Evolutionary conservation across 1,140 invertebrate species (phyloP).

Genomic region (Periplaneta americana): DNA sequence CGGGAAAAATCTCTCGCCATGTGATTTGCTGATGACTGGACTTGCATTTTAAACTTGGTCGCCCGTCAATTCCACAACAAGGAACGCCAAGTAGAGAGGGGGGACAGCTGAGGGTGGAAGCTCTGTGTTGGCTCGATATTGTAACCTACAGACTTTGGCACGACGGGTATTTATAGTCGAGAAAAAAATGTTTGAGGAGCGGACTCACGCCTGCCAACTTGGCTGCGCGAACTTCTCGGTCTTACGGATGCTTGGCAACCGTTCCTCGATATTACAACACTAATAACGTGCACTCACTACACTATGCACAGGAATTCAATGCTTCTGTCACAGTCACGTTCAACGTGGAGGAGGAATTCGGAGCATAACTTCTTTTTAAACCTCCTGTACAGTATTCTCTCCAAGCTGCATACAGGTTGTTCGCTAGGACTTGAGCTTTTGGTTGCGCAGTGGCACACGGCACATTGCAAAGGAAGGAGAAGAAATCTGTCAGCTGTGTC

Average conservation of each 20-base stretch:
- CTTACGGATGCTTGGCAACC: neutral
- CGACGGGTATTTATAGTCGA: neutral
- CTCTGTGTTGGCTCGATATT: neutral
- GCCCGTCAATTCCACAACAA: neutral
- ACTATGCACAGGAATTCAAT: neutral
- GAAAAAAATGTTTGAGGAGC: neutral
- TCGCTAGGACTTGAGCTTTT: no score
- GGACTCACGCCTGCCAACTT: neutral
- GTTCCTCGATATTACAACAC: neutral
- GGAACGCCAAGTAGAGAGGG: no score
- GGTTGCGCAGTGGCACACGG: no score
- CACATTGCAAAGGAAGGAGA: no score
- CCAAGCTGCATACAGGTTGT: no score
- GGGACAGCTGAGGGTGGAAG: neutral
- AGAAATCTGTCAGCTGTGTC: no score
- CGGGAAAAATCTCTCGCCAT: no score
- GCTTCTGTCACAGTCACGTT: neutral
- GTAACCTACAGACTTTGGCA: neutral
- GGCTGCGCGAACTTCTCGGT: no score
- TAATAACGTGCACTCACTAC: neutral
- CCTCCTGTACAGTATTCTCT: no score
- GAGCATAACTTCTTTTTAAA: no score
- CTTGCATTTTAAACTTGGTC: neutral
- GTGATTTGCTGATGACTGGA: no score
- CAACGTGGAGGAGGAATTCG: no score